phyloP scores from a whole-genome alignment of 64 coral and sea anemone genomes.

The Astreopora myriophthalma region DNA sequence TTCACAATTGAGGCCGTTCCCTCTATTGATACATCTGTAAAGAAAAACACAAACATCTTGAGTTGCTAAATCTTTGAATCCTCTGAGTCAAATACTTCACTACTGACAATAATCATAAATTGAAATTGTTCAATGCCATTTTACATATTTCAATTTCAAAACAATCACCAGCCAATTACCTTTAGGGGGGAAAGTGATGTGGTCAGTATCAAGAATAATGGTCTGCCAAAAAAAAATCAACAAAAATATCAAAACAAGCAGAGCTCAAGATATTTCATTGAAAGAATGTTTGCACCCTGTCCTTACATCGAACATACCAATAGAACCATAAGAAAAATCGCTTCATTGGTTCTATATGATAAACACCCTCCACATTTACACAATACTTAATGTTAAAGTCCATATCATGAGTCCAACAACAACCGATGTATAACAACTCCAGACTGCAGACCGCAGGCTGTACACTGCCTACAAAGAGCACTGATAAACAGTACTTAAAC shows the following conservation, averaged over 20 bases:
- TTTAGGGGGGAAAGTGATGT: conserved; percentile 34
- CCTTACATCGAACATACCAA: no score
- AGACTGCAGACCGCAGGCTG: no score
- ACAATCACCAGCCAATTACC: neutral
- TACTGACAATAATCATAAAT: neutral
- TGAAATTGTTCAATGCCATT: neutral
- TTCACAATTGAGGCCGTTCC: conserved; percentile 82
- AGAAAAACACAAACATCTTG: neutral
- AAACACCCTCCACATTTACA: no score
- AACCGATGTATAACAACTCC: no score
- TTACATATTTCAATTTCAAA: neutral
- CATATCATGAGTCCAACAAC: no score
- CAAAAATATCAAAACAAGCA: neutral
- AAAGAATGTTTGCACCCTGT: no score
- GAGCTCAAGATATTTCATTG: no score
- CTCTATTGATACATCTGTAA: conserved; percentile 58
- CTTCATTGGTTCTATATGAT: no score
- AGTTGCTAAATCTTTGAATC: neutral
- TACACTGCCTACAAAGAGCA: no score
- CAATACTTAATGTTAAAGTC: no score
- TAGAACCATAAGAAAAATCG: no score
- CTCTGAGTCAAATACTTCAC: neutral
- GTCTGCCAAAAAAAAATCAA: conserved; percentile 20
- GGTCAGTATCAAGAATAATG: conserved; percentile 25
- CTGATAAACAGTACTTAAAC: no score